Conservation (phyloP, 2,113 vertebrate genomes). For the Vanacampus margaritifer region DNA sequence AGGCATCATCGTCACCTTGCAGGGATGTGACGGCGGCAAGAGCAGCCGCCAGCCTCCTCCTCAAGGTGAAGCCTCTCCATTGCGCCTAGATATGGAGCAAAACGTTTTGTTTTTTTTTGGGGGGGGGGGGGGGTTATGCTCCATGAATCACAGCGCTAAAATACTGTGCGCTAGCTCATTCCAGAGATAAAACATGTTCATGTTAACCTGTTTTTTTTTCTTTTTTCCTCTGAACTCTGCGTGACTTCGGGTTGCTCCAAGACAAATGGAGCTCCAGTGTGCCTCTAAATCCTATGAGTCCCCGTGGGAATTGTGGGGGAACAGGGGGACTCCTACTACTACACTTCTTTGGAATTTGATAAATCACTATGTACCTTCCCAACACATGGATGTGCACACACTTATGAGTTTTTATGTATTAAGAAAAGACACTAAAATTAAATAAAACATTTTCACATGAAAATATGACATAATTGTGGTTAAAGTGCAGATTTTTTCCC, state of each 20-base stretch:
- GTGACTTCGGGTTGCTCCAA: slow-evolving; percentile 84
- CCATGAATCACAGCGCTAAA: slow-evolving; percentile 83
- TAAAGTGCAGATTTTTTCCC: too few species aligned
- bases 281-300: slow-evolving; percentile 86
- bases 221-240: slow-evolving; percentile 95
- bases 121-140: too few species aligned
- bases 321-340: slow-evolving; percentile 76
- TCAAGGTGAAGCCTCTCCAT: slow-evolving; percentile 86
- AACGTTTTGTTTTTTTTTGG: background rate
- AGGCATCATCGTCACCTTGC: slow-evolving; percentile 77
- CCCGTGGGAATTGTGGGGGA: slow-evolving; percentile 69
- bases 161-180: slow-evolving; percentile 90
- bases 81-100: slow-evolving; percentile 80
- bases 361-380: slow-evolving; percentile 79
- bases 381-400: slow-evolving; percentile 3
- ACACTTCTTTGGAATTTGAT: slow-evolving; percentile 87
- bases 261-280: slow-evolving; percentile 88
- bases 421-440: too few species aligned
- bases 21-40: slow-evolving; percentile 62
- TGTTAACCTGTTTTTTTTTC: slow-evolving; percentile 77
- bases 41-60: slow-evolving; percentile 83
- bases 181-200: slow-evolving; percentile 92
- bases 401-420: background rate
- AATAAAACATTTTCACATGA: too few species aligned
- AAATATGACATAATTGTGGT: too few species aligned